Percentiles rank a stretch among this genome's conserved stretches.
Conservation (phyloP, 2,113 vertebrate genomes). For the Rallus limicola region DNA sequence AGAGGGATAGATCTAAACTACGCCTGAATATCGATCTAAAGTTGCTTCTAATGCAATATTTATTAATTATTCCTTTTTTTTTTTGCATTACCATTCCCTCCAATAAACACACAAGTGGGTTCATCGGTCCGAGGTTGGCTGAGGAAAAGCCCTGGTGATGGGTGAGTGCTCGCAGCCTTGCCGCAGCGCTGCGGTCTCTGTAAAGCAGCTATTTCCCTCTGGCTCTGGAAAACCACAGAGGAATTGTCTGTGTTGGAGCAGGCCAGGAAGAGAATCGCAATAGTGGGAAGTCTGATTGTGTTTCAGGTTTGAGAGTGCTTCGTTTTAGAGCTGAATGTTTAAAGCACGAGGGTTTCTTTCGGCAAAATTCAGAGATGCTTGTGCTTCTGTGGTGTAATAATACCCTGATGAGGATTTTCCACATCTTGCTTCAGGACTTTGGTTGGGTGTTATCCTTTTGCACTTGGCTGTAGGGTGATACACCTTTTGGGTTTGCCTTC, state of each 20-base stretch:
- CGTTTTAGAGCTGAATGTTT: background rate
- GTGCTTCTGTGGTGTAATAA: background rate
- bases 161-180: background rate
- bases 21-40: background rate
- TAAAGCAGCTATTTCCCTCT: background rate
- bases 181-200: background rate
- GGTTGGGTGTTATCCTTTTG: background rate
- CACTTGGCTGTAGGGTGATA: background rate
- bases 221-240: background rate
- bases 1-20: background rate
- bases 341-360: background rate
- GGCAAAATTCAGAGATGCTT: background rate
- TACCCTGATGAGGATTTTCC: background rate
- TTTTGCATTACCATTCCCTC: background rate
- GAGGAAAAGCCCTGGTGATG: fast-evolving
- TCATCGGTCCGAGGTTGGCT: background rate
- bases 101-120: background rate
- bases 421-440: background rate
- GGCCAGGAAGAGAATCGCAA: background rate
- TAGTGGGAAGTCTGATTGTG: background rate
- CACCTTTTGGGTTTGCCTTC: background rate
- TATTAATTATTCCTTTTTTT: background rate
- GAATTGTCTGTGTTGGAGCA: background rate
- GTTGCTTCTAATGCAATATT: background rate
- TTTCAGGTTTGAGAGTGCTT: background rate